Percentiles rank a stretch among this genome's conserved stretches.
These are phyloP conservation scores for Anguilla megastoma DNA, from an alignment of 2,797 vertebrate species.

Conservation along the genomic window DNA sequence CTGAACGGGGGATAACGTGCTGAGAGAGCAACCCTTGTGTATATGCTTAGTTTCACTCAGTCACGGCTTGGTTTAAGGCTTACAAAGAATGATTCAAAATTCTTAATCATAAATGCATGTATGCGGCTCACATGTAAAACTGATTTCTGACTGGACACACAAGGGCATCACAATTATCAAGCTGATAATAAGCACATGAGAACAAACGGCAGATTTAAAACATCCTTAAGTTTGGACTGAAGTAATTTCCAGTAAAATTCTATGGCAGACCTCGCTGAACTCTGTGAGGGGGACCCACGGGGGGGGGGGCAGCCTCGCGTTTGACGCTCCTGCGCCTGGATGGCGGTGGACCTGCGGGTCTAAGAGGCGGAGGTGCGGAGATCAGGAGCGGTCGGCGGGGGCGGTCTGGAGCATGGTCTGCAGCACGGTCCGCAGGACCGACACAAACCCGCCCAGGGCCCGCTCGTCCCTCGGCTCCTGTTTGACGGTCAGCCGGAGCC, in stretches of 20 bases:
- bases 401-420: slow-evolving; percentile 41
- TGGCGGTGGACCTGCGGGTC: background rate
- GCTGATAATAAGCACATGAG: background rate
- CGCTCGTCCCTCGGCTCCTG: slow-evolving; percentile 70
- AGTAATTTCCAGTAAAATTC: no score
- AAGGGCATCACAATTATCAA: background rate
- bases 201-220: background rate
- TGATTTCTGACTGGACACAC: no score
- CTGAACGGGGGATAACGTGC: no score
- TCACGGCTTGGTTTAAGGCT: no score
- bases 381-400: slow-evolving; percentile 21
- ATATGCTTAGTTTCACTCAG: no score
- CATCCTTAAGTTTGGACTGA: no score
- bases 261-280: background rate
- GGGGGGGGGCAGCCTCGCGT: no score
- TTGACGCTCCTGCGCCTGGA: background rate
- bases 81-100: no score
- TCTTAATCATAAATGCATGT: no score
- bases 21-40: no score
- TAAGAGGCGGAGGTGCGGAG: background rate
- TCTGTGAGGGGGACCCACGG: background rate
- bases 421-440: slow-evolving; percentile 73
- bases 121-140: no score
- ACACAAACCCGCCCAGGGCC: slow-evolving; percentile 70
- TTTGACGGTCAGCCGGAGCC: slow-evolving; percentile 76